These are phyloP conservation scores for Cephus spinipes DNA, from an alignment of 2,888 invertebrate genomes.

Conservation along the genomic window DNA sequence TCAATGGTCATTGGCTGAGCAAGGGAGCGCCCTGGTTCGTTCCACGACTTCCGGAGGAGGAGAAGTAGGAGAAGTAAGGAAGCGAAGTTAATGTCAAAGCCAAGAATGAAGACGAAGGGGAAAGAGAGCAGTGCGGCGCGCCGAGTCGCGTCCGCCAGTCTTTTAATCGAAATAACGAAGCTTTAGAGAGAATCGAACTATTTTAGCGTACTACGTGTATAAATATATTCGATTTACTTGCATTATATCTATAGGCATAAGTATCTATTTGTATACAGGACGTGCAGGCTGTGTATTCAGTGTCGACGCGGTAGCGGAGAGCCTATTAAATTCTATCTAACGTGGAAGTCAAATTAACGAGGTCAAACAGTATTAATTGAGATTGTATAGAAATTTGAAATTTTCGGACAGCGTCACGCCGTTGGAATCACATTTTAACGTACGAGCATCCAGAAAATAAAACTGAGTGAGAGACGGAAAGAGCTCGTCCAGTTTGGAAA, in stretches of 20 bases:
- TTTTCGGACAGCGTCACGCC: too few species aligned
- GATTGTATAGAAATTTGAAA: background rate
- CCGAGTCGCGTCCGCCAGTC: slow-evolving; percentile 40
- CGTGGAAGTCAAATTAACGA: background rate
- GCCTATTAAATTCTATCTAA: too few species aligned
- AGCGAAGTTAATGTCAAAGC: too few species aligned
- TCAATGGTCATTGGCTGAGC: too few species aligned
- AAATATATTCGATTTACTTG: too few species aligned
- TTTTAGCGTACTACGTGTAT: slow-evolving; percentile 25
- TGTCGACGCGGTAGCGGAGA: background rate
- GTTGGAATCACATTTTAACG: too few species aligned
- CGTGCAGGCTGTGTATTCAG: background rate
- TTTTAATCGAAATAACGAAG: slow-evolving; percentile 18
- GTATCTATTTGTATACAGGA: background rate
- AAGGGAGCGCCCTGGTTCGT: slow-evolving; percentile 33
- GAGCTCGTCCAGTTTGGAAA: too few species aligned
- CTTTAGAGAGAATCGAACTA: slow-evolving; percentile 37
- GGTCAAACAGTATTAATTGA: slow-evolving; percentile 6
- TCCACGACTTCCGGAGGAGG: background rate
- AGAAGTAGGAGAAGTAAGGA: too few species aligned
- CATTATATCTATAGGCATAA: too few species aligned
- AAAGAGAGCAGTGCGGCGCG: slow-evolving; percentile 27
- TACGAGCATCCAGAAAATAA: too few species aligned
- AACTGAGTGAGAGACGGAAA: too few species aligned
- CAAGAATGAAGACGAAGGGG: too few species aligned